Evolutionary conservation across 2,888 invertebrate genomes (phyloP).

Genomic region (Harpalus rufipes): DNA sequence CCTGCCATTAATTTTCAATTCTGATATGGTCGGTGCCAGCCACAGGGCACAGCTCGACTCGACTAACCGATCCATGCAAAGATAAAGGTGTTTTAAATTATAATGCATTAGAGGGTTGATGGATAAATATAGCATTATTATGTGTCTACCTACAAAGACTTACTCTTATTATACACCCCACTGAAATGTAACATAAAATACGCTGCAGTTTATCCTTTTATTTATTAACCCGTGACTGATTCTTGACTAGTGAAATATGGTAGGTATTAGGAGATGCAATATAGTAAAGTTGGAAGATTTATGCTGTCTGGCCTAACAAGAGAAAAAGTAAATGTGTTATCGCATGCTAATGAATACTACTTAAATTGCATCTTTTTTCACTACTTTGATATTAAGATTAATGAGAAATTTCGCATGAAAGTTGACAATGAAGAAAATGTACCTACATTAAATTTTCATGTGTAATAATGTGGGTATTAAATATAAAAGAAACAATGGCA

Average conservation of each 20-base stretch:
- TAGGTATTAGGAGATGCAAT: background rate
- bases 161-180: background rate
- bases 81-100: constrained; percentile 49
- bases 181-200: background rate
- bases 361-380: background rate
- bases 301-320: background rate
- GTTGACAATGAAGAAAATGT: background rate
- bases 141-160: constrained; percentile 27
- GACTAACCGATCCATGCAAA: constrained; percentile 27
- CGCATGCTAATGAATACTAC: background rate
- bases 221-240: constrained; percentile 17
- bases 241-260: background rate
- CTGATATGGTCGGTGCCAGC: constrained; percentile 54
- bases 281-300: background rate
- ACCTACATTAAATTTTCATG: background rate
- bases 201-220: background rate
- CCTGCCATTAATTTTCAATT: constrained; percentile 53
- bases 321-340: background rate
- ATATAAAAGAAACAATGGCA: background rate
- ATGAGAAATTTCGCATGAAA: background rate
- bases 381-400: background rate
- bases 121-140: constrained; percentile 48
- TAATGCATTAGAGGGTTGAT: constrained; percentile 42
- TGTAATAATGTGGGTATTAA: background rate
- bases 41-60: constrained; percentile 1